Percentiles rank a stretch among this genome's conserved stretches.
Conservation (phyloP, 53 echinoderm and acorn worm species). For the Zoroaster sp. region DNA sequence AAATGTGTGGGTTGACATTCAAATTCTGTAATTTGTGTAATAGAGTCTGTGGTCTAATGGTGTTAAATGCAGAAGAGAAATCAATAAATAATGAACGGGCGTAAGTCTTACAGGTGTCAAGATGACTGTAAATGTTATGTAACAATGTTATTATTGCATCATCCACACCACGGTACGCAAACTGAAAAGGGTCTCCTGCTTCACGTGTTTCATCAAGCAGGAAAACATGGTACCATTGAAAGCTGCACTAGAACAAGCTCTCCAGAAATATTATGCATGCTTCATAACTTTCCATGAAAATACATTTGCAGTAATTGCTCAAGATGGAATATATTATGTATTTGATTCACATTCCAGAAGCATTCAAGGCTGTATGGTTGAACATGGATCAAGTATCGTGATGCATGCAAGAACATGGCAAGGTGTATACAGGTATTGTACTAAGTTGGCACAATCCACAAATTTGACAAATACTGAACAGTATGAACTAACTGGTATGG, state of each 20-base stretch:
- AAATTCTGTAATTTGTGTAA: too few species aligned
- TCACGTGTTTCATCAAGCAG: too few species aligned
- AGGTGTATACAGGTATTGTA: not conserved
- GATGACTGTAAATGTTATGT: too few species aligned
- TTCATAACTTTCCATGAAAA: not conserved
- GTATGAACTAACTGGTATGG: not conserved
- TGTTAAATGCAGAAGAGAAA: too few species aligned
- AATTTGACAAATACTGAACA: not conserved
- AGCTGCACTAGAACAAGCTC: not conserved
- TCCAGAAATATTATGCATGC: not conserved
- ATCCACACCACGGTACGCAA: too few species aligned
- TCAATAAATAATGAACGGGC: too few species aligned
- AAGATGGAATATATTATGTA: not conserved
- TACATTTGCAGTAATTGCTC: not conserved
- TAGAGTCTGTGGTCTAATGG: too few species aligned
- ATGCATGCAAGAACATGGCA: not conserved
- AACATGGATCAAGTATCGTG: not conserved
- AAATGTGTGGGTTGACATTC: too few species aligned
- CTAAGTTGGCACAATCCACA: not conserved
- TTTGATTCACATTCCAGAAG: not conserved
- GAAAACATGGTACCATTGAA: not conserved
- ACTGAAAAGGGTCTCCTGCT: too few species aligned
- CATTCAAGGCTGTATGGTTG: not conserved
- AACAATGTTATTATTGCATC: too few species aligned
- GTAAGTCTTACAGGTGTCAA: too few species aligned